These are phyloP conservation scores for Idaea aversata DNA, from an alignment of 2,888 invertebrate genomes.

Conservation along the genomic window DNA sequence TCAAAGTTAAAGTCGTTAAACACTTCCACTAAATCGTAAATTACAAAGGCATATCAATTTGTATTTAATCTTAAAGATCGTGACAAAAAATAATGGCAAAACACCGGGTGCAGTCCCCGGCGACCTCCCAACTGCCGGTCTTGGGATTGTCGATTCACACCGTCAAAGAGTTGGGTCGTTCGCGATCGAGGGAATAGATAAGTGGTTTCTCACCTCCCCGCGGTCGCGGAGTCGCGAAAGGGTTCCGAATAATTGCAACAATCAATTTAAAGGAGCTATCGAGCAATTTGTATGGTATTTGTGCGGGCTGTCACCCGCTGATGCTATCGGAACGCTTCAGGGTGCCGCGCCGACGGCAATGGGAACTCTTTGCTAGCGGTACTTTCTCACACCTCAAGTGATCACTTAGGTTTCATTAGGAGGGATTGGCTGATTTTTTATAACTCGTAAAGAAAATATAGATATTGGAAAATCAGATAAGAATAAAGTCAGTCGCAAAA, in stretches of 20 bases:
- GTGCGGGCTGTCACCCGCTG: conserved; percentile 79
- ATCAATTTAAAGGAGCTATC: conserved; percentile 77
- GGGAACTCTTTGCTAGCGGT: conserved; percentile 64
- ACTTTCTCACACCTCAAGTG: conserved; percentile 74
- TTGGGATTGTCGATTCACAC: conserved; percentile 67
- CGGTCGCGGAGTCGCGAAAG: conserved; percentile 68
- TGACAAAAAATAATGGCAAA: conserved; percentile 67
- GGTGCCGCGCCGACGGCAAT: conserved; percentile 56
- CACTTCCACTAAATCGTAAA: conserved; percentile 47
- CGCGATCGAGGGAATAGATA: conserved; percentile 67
- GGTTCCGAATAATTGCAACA: conserved; percentile 80
- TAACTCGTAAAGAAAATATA: not conserved
- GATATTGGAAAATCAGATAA: not conserved
- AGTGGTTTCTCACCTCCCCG: conserved; percentile 77
- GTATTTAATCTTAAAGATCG: conserved; percentile 56
- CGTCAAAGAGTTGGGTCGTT: conserved; percentile 71
- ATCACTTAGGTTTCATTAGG: not conserved
- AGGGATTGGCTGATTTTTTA: not conserved
- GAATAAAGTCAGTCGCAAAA: not conserved
- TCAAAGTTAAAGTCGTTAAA: conserved; percentile 49
- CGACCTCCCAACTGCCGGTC: conserved; percentile 53
- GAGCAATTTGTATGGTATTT: conserved; percentile 79
- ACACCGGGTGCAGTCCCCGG: conserved; percentile 50
- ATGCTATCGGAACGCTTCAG: conserved; percentile 70
- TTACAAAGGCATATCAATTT: conserved; percentile 54